Conservation (phyloP, 2,888 invertebrate species). For the Noctuana brunneofusca region DNA sequence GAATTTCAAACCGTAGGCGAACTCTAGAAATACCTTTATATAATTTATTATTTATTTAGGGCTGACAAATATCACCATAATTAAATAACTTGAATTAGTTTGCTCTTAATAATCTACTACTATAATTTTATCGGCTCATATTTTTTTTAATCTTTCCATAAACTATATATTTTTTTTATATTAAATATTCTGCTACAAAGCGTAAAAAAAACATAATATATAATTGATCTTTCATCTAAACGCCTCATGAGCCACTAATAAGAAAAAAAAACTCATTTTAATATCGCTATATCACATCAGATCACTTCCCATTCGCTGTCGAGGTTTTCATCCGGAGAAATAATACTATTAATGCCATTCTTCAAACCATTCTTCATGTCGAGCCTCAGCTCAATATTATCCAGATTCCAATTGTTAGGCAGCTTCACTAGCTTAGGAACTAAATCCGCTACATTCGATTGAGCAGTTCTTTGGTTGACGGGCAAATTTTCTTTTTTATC, state of each 20-base stretch:
- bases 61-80: no score
- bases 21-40: no score
- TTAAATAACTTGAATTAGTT: no score
- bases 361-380: conserved; percentile 60
- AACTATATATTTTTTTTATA: no score
- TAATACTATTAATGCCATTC: conserved; percentile 46
- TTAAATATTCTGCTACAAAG: no score
- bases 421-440: conserved; percentile 78
- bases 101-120: no score
- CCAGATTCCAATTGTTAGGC: conserved; percentile 84
- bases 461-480: conserved; percentile 29
- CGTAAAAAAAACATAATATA: not conserved
- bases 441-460: conserved; percentile 50
- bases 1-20: no score
- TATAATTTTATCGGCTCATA: no score
- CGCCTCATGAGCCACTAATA: not conserved
- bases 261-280: not conserved
- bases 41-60: no score
- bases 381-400: conserved; percentile 70
- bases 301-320: conserved; percentile 78
- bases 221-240: not conserved
- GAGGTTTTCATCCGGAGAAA: conserved; percentile 68
- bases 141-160: no score
- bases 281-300: conserved; percentile 50
- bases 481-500: conserved; percentile 29